Base-by-base conservation (phyloP, 1,140 invertebrate species). In the Planococcus citri region DNA sequence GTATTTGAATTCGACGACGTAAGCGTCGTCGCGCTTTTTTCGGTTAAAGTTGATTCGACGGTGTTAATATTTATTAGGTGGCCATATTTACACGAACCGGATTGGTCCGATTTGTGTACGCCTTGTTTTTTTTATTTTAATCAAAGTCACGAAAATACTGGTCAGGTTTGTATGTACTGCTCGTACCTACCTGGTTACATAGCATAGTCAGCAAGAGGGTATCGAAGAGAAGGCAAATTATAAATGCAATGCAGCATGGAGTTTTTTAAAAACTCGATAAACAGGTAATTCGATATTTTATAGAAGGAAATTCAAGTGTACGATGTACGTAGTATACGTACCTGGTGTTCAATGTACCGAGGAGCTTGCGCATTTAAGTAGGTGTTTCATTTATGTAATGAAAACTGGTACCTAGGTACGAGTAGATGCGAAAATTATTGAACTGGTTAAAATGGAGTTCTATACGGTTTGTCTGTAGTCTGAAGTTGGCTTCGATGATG, bases 101-200 rank as follows among this genome's bases (percentile, higher is more conserved):
- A 51, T 51, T 51, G 41, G 41, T 51, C 41, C 41, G 41, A 51
- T 51, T 51, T 51, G 41, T 51, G 41, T 51, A 51, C 41, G 41
- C 41, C 41, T 51, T 51, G 41, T 51, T 51, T 51, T 51, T 51
- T n/a, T n/a, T n/a, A n/a, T n/a, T n/a, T 33, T 51, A 51, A 51
- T 51, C 41, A 51, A 51, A 51, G 41, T 51, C 41, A 51, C 41
- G 41, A 51, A 51, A 51, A 51, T 51, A 51, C 41, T 51, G 12
- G 41, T 51, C n/a, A 14, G 41, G 12, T 51, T 51, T 51, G n/a
- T 9, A 17, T n/a, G 41, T 51, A 51, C n/a, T n/a, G n/a, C n/a
- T n/a, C n/a, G n/a, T n/a, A n/a, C n/a, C n/a, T 51, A 51, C 41
- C 41, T 51, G 41, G 41, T 51, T 51, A 51, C 41, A 51, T 51